Evolutionary conservation across 2,888 invertebrate genomes (phyloP).

Genomic region (Drosophila cracens): DNA sequence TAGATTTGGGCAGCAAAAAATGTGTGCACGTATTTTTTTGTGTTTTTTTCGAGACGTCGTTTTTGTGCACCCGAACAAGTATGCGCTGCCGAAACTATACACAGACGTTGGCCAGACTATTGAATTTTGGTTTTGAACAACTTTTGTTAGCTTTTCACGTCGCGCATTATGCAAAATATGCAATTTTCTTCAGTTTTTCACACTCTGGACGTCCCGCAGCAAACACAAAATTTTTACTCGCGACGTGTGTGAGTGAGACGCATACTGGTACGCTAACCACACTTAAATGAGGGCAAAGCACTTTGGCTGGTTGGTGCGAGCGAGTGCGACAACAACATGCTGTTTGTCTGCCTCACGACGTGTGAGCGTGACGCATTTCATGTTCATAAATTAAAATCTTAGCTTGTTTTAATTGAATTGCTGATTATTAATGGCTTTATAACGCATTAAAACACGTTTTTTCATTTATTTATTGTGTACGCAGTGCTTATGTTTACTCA

Average conservation of each 20-base stretch:
- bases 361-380: conserved; percentile 38
- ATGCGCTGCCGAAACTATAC: conserved; percentile 65
- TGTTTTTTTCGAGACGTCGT: conserved; percentile 71
- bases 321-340: conserved; percentile 56
- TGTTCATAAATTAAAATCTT: background rate
- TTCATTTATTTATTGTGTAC: background rate
- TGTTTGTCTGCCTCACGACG: conserved; percentile 32
- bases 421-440: background rate
- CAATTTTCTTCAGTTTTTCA: conserved; percentile 78
- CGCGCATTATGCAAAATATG: conserved; percentile 82
- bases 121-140: conserved; percentile 66
- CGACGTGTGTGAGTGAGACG: conserved; percentile 73
- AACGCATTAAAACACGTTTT: background rate
- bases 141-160: conserved; percentile 79
- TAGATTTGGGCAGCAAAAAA: conserved; percentile 76
- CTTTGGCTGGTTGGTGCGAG: conserved; percentile 55
- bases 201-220: conserved; percentile 72
- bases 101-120: conserved; percentile 66
- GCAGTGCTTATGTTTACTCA: conserved; percentile 33
- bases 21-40: conserved; percentile 73
- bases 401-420: background rate
- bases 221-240: conserved; percentile 79
- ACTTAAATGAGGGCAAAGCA: conserved; percentile 79
- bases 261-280: conserved; percentile 64
- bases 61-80: conserved; percentile 65